Conservation (phyloP, 2,113 vertebrate species). For the Emydura subglobosa region DNA sequence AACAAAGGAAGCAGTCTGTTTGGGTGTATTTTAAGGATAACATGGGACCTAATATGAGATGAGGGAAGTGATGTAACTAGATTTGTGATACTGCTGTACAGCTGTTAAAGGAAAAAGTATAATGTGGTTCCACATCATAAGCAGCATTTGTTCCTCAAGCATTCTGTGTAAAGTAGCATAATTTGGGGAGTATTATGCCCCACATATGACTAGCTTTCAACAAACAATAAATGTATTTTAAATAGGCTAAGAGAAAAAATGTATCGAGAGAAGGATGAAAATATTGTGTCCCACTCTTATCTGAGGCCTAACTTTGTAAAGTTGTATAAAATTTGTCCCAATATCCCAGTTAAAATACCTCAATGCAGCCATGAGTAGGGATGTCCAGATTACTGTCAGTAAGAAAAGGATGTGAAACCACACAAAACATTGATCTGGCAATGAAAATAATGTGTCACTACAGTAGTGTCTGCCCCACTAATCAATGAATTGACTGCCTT, state of each 20-base stretch:
- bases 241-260: neutral
- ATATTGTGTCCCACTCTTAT: neutral
- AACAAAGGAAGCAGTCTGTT: neutral
- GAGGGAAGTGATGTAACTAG: neutral
- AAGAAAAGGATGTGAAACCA: slow-evolving; percentile 38
- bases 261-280: neutral
- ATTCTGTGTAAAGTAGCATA: neutral
- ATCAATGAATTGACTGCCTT: neutral
- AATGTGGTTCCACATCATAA: neutral
- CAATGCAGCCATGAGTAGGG: neutral
- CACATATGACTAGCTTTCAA: neutral
- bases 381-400: neutral
- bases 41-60: neutral
- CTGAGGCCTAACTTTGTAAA: neutral
- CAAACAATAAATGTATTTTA: neutral
- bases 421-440: neutral
- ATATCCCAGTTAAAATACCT: neutral
- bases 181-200: neutral
- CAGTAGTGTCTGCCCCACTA: neutral
- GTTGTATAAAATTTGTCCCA: neutral
- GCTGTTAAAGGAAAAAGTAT: neutral
- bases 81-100: neutral
- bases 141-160: neutral
- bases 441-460: neutral
- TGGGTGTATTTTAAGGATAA: neutral